Conservation (phyloP, 2,888 invertebrate species). For the Ethmia dodecea region DNA sequence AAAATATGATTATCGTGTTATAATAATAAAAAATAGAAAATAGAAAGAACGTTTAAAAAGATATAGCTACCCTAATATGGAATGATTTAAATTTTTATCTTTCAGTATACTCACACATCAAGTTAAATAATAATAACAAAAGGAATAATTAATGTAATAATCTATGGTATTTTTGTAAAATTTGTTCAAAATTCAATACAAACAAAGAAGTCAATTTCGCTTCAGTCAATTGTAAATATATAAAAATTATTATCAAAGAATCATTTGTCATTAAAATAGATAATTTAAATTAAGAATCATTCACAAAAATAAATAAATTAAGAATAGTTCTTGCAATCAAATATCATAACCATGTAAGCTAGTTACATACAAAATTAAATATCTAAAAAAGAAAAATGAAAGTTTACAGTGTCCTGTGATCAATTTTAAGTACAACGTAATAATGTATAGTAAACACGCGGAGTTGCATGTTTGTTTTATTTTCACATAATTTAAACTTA, state of each 20-base stretch:
- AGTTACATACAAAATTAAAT: constrained; percentile 11
- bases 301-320: constrained; percentile 64
- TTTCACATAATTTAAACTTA: constrained; percentile 70
- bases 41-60: constrained; percentile 40
- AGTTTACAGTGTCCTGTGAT: constrained; percentile 48
- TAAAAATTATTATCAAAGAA: constrained; percentile 62
- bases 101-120: constrained; percentile 69
- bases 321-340: constrained; percentile 38
- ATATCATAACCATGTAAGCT: neutral
- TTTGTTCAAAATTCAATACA: constrained; percentile 50
- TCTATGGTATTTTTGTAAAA: constrained; percentile 52
- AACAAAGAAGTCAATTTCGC: constrained; percentile 45
- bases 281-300: constrained; percentile 54
- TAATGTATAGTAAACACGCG: constrained; percentile 43
- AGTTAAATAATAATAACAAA: too few species aligned
- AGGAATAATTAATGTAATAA: constrained; percentile 61
- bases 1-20: constrained; percentile 21
- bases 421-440: constrained; percentile 70
- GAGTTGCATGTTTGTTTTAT: constrained; percentile 42
- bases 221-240: constrained; percentile 70
- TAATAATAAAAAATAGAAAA: neutral
- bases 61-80: constrained; percentile 51
- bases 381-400: constrained; percentile 72
- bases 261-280: constrained; percentile 54
- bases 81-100: constrained; percentile 67